A percentile compares a stretch with the other conserved stretches of the same genome.
Evolutionary conservation across 2,888 invertebrate genomes (phyloP).

Genomic region (Plusia festucae): DNA sequence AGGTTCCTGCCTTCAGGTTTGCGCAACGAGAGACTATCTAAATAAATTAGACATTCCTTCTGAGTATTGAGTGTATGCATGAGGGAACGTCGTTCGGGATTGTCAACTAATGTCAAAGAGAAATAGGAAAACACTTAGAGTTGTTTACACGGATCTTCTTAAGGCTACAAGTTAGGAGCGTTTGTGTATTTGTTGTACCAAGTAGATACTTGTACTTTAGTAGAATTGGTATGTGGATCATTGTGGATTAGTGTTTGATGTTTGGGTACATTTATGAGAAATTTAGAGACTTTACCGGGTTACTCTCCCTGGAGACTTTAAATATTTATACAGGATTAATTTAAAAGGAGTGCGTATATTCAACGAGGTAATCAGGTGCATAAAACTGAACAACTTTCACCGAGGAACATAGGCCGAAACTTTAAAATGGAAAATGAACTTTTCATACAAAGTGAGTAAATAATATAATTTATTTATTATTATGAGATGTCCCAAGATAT

Average conservation of each 20-base stretch:
- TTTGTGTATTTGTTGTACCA: conserved; percentile 37
- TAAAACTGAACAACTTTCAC: too few relatives aligned
- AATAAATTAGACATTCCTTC: conserved; percentile 78
- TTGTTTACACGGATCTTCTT: conserved; percentile 63
- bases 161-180: conserved; percentile 52
- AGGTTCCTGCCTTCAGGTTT: conserved; percentile 80
- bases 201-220: conserved; percentile 31
- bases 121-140: conserved; percentile 71
- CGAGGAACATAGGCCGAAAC: too few relatives aligned
- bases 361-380: too few relatives aligned
- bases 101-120: conserved; percentile 67
- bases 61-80: conserved; percentile 61
- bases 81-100: conserved; percentile 60
- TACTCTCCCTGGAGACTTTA: background rate
- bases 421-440: too few relatives aligned
- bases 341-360: too few relatives aligned
- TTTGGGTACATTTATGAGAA: background rate
- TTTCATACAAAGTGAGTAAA: too few relatives aligned
- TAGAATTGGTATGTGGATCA: background rate
- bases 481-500: too few relatives aligned
- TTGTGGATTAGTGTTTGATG: background rate
- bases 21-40: conserved; percentile 73
- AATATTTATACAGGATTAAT: background rate
- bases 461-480: too few relatives aligned
- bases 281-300: background rate